These are phyloP conservation scores for Myiotriccus ornatus DNA, from an alignment of 2,797 vertebrate genomes.

Conservation along the genomic window DNA sequence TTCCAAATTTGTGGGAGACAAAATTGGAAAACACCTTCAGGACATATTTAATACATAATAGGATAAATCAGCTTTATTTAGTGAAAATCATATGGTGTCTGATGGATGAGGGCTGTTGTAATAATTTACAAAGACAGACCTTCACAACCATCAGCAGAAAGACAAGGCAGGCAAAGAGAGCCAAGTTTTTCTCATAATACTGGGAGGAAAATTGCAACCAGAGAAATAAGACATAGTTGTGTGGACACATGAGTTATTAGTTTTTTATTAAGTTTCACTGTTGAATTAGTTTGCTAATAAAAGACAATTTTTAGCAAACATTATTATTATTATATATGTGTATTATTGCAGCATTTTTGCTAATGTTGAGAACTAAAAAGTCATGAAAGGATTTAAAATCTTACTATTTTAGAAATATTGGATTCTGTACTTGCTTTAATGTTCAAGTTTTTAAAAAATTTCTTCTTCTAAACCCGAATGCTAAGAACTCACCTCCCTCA, in stretches of 20 bases:
- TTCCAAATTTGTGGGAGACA: neutral
- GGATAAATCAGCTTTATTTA: neutral
- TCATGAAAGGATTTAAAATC: neutral
- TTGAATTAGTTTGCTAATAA: constrained; percentile 9
- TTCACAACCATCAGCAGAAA: neutral
- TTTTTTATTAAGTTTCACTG: constrained; percentile 11
- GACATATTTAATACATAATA: neutral
- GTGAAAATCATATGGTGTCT: neutral
- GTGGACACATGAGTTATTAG: neutral
- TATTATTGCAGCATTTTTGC: neutral
- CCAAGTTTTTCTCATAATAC: neutral
- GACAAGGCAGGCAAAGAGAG: neutral
- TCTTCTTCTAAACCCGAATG: neutral
- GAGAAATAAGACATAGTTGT: neutral
- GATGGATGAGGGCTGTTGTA: neutral
- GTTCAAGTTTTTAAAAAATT: neutral
- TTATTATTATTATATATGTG: neutral
- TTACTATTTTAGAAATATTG: neutral
- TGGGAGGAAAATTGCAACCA: neutral
- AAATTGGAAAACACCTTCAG: neutral
- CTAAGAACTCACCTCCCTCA: neutral
- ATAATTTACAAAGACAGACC: neutral
- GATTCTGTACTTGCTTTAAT: neutral
- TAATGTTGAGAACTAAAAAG: neutral
- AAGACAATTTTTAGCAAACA: neutral